Evolutionary conservation across 2,888 invertebrate genomes (phyloP).

Genomic region (Agapostemon virescens): DNA sequence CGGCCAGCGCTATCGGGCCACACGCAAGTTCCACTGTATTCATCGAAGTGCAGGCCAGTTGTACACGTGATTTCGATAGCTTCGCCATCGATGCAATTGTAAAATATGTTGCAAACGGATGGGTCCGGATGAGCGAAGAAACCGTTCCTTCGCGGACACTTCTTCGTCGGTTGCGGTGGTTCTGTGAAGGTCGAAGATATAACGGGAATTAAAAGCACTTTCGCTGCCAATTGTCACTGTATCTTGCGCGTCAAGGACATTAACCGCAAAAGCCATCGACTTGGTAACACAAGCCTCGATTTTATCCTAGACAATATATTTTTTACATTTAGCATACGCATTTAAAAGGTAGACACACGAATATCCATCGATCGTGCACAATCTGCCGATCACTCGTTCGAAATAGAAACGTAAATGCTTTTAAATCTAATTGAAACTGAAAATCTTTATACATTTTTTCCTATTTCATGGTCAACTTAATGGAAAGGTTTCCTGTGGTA

Average conservation of each 20-base stretch:
- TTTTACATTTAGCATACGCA: background rate
- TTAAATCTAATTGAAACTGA: background rate
- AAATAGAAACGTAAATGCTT: background rate
- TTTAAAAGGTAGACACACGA: background rate
- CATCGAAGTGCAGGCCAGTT: constrained; percentile 94
- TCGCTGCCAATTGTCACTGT: constrained; percentile 33
- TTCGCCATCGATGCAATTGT: constrained; percentile 93
- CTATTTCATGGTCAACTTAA: no score
- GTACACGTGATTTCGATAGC: constrained; percentile 90
- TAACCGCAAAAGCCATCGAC: constrained; percentile 52
- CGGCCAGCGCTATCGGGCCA: constrained; percentile 92
- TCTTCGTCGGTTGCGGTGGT: constrained; percentile 86
- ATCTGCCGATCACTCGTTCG: background rate
- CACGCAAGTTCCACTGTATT: constrained; percentile 93
- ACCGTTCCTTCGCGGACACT: constrained; percentile 92
- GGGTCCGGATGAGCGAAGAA: constrained; percentile 95
- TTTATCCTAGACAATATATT: constrained; percentile 13
- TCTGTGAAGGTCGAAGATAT: constrained; percentile 81
- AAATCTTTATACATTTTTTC: no score
- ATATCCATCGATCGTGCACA: background rate
- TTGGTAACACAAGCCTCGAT: constrained; percentile 22
- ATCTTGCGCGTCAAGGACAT: constrained; percentile 57
- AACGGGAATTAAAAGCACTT: constrained; percentile 37
- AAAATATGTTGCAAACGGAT: constrained; percentile 91
- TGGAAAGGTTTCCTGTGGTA: no score